phyloP scores from a whole-genome alignment of 2,888 invertebrate species.

The Ypsolopha scabrella region DNA sequence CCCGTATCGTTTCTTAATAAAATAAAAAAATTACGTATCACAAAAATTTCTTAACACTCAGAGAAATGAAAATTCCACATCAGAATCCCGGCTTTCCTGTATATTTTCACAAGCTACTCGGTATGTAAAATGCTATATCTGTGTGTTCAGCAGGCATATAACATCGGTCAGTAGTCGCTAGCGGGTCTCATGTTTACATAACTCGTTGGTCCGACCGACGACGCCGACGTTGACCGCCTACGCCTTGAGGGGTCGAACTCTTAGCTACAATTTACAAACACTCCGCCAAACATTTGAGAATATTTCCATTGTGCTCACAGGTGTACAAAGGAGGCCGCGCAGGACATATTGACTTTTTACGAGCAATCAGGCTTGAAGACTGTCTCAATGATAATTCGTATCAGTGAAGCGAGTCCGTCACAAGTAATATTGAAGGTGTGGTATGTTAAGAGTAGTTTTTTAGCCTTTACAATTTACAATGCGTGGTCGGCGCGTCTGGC shows the following conservation, averaged over 20 bases:
- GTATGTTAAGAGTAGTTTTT: slow-evolving; percentile 40
- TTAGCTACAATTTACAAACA: not conserved
- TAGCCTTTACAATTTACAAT: slow-evolving; percentile 10
- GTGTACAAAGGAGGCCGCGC: not conserved
- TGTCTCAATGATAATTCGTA: slow-evolving; percentile 16
- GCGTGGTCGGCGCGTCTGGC: slow-evolving; percentile 17
- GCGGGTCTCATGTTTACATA: slow-evolving; percentile 47
- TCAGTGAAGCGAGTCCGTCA: slow-evolving; percentile 34
- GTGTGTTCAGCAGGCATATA: slow-evolving; percentile 33
- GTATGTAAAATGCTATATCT: slow-evolving; percentile 27
- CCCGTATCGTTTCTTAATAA: too few species aligned
- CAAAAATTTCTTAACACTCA: too few species aligned
- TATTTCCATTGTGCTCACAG: not conserved
- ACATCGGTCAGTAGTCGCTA: slow-evolving; percentile 39
- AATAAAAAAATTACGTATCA: too few species aligned
- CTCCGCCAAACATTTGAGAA: not conserved
- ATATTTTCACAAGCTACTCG: slow-evolving; percentile 37
- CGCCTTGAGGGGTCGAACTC: slow-evolving; percentile 17
- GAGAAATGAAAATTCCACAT: too few species aligned
- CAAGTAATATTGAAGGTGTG: slow-evolving; percentile 15
- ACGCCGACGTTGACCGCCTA: slow-evolving; percentile 37
- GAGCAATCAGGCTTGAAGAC: not conserved
- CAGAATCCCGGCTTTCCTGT: slow-evolving; percentile 9
- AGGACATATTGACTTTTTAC: not conserved
- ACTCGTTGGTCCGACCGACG: slow-evolving; percentile 54